Percentiles rank a stretch among this genome's conserved stretches.
Evolutionary conservation across 2,113 vertebrate genomes (phyloP).

Genomic region (human): DNA sequence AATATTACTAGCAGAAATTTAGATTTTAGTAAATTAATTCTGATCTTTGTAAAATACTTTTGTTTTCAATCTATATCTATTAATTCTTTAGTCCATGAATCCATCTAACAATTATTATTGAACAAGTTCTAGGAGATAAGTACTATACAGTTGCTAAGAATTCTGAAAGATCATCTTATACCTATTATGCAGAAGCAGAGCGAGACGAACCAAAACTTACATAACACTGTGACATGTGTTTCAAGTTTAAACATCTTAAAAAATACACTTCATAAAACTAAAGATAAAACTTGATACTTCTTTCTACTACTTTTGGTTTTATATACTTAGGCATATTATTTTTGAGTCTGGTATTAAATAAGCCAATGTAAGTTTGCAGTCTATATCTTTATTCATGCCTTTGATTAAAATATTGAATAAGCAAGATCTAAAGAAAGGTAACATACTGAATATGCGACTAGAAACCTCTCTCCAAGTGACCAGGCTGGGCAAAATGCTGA

Average conservation of each 20-base stretch:
- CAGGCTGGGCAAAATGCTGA: no score
- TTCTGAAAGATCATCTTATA: neutral
- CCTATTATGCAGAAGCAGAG: neutral
- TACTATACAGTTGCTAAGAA: neutral
- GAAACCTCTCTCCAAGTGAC: neutral
- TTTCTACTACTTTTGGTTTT: conserved; percentile 19
- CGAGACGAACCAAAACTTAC: neutral
- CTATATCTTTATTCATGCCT: neutral
- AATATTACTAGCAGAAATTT: neutral
- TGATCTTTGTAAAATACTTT: neutral
- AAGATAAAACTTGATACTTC: neutral
- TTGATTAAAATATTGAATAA: neutral
- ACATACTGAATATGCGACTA: neutral
- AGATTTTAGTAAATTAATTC: neutral
- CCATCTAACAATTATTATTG: neutral
- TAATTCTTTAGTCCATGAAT: neutral
- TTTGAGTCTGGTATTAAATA: neutral
- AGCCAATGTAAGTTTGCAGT: neutral
- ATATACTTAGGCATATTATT: neutral
- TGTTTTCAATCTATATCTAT: neutral
- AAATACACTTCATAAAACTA: neutral
- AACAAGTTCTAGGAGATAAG: neutral
- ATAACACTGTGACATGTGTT: neutral
- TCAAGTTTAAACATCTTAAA: neutral
- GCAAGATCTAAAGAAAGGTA: neutral